Conservation (phyloP, 2,888 invertebrate species). For the Phorcus lineatus region DNA sequence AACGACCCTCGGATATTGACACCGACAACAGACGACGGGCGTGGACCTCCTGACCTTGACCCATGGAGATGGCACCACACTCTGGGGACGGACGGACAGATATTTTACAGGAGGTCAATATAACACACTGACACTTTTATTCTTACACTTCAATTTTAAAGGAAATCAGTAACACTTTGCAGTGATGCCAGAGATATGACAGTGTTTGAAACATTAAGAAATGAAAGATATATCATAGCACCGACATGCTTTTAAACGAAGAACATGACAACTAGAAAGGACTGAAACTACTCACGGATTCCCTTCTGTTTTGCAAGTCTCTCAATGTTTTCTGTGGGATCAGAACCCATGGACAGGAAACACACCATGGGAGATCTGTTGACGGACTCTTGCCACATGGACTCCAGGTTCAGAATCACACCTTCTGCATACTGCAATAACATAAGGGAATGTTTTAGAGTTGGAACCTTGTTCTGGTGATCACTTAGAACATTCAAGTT, state of each 20-base stretch:
- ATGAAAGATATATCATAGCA: too few relatives aligned
- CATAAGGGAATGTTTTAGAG: neutral
- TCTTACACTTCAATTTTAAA: too few relatives aligned
- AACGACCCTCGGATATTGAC: slow-evolving; percentile 87
- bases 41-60: slow-evolving; percentile 94
- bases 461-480: too few relatives aligned
- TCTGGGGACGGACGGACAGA: slow-evolving; percentile 48
- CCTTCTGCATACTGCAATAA: slow-evolving; percentile 83
- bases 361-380: slow-evolving; percentile 92
- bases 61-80: slow-evolving; percentile 92
- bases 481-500: too few relatives aligned
- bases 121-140: too few relatives aligned
- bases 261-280: neutral
- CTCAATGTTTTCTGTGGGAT: slow-evolving; percentile 96
- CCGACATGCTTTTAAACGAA: too few relatives aligned
- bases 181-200: too few relatives aligned
- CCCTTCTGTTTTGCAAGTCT: slow-evolving; percentile 89
- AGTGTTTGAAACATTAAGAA: too few relatives aligned
- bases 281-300: slow-evolving; percentile 82
- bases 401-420: slow-evolving; percentile 92
- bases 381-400: slow-evolving; percentile 92
- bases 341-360: slow-evolving; percentile 94
- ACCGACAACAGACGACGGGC: slow-evolving; percentile 89
- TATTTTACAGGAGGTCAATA: too few relatives aligned
- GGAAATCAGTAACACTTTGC: too few relatives aligned